Conservation (phyloP, 1,140 invertebrate species). For the Trypoxylus dichotomus region DNA sequence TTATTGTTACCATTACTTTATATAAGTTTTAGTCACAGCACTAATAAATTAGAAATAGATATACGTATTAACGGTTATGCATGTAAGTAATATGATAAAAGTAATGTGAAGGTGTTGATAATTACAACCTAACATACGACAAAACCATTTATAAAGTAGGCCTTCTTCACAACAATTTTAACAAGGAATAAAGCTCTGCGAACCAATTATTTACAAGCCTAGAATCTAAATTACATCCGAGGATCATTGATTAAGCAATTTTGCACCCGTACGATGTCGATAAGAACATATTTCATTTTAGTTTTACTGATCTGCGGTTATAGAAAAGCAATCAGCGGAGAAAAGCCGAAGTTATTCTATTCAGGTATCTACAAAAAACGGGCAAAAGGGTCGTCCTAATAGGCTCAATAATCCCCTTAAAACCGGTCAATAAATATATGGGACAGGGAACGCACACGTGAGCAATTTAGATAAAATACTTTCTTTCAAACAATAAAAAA, state of each 20-base stretch:
- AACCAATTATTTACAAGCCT: not conserved
- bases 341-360: not conserved
- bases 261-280: not conserved
- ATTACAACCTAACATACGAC: too few species aligned
- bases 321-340: not conserved
- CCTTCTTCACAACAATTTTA: not conserved
- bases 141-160: too few species aligned
- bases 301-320: not conserved
- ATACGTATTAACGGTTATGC: too few species aligned
- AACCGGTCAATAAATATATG: slow-evolving; percentile 5
- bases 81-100: too few species aligned
- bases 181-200: not conserved
- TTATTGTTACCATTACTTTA: too few species aligned
- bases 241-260: not conserved
- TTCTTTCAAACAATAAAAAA: not conserved
- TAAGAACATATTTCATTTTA: not conserved
- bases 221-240: not conserved
- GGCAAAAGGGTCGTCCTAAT: slow-evolving; percentile 6
- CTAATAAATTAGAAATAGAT: too few species aligned
- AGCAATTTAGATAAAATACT: not conserved
- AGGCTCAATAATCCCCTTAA: slow-evolving; percentile 17
- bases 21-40: too few species aligned
- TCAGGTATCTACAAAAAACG: slow-evolving; percentile 17
- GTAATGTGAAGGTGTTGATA: too few species aligned
- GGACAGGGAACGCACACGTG: not conserved